phyloP scores from a whole-genome alignment of 2,113 vertebrate species.

The Oreocharis arfaki region DNA sequence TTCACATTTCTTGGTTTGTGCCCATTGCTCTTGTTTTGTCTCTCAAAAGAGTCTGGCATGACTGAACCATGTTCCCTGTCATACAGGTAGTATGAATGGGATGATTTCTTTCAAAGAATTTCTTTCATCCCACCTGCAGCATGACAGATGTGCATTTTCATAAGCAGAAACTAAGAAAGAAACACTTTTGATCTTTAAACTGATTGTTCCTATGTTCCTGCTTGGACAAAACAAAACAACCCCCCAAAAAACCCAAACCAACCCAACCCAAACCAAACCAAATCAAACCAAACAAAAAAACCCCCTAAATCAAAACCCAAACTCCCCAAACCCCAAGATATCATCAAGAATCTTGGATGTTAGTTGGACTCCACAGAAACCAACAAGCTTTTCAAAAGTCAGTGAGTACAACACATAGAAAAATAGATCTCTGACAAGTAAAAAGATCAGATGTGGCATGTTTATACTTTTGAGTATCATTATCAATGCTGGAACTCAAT shows the following conservation, averaged over 20 bases:
- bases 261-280: rapidly evolving
- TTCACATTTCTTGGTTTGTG: rapidly evolving
- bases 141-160: neutral
- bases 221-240: neutral
- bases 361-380: neutral
- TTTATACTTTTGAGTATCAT: neutral
- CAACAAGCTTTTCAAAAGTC: neutral
- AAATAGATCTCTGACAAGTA: neutral
- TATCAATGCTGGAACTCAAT: neutral
- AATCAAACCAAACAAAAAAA: neutral
- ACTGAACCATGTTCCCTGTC: neutral
- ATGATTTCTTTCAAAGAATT: neutral
- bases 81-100: neutral
- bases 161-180: neutral
- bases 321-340: neutral
- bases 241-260: rapidly evolving
- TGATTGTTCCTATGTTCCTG: neutral
- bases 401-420: neutral
- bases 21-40: neutral
- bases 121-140: too few relatives aligned
- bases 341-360: neutral
- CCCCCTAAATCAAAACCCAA: neutral
- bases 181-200: neutral
- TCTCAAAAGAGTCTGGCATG: neutral
- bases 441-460: neutral